These are phyloP conservation scores for Bimastos eiseni DNA, from an alignment of 2,888 invertebrate genomes.

Conservation along the genomic window DNA sequence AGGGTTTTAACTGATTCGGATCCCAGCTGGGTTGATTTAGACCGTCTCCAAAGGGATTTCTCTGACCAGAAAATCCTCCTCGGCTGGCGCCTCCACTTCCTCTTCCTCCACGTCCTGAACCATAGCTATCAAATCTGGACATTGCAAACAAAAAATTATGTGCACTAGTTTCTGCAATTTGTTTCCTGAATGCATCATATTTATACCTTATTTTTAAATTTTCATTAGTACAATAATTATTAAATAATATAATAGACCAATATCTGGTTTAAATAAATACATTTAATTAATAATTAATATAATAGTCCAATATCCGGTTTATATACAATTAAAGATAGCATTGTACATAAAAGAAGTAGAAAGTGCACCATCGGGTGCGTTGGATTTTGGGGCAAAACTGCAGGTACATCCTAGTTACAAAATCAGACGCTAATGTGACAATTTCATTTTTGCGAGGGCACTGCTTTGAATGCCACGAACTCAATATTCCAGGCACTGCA, in stretches of 20 bases:
- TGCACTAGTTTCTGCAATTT: neutral
- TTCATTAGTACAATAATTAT: neutral
- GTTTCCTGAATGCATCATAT: neutral
- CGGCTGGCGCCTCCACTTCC: neutral
- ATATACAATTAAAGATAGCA: neutral
- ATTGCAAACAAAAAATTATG: neutral
- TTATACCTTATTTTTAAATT: neutral
- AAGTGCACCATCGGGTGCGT: too few species aligned
- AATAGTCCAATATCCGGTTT: too few species aligned
- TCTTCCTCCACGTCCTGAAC: slow-evolving; percentile 19
- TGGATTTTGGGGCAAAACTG: too few species aligned
- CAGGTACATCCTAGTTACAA: too few species aligned
- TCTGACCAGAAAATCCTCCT: slow-evolving; percentile 22
- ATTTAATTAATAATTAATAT: neutral
- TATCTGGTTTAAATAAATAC: too few species aligned
- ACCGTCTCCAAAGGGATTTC: slow-evolving; percentile 68
- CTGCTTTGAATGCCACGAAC: neutral
- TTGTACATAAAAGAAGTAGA: neutral
- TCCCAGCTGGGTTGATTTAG: slow-evolving; percentile 88
- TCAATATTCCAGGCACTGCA: neutral
- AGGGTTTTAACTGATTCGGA: slow-evolving; percentile 74
- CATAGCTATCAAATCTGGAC: neutral
- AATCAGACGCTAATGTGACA: neutral
- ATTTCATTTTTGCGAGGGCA: neutral
- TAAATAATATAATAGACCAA: too few species aligned